Percentiles rank a stretch among this genome's conserved stretches.
phyloP scores from a whole-genome alignment of 2,888 invertebrate species.

The Phyllotreta cruciferae region DNA sequence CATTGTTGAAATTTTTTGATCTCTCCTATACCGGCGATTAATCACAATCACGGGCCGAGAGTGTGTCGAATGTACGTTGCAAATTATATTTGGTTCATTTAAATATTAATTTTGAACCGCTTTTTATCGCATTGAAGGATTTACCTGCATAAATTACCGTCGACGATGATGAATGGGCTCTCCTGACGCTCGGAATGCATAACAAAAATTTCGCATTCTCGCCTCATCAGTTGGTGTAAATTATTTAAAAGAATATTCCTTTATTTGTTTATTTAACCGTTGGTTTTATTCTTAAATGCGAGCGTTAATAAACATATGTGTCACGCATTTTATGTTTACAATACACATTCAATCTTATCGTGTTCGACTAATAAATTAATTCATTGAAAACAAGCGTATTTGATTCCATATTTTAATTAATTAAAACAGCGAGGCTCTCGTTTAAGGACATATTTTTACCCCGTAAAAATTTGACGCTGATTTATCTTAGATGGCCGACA shows the following conservation, averaged over 20 bases:
- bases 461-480: too few species aligned
- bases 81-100: conserved; percentile 10
- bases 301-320: conserved; percentile 5
- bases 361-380: background rate
- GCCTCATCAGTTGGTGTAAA: background rate
- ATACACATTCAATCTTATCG: background rate
- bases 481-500: too few species aligned
- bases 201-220: background rate
- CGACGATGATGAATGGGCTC: conserved; percentile 10
- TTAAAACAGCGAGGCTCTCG: too few species aligned
- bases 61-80: too few species aligned
- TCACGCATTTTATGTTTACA: conserved; percentile 2
- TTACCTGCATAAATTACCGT: background rate
- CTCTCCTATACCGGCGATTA: background rate
- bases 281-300: background rate
- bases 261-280: background rate
- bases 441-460: too few species aligned
- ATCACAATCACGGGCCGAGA: background rate
- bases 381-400: background rate
- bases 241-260: background rate
- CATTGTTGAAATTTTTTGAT: background rate
- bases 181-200: background rate
- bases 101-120: conserved; percentile 7
- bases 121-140: conserved; percentile 6
- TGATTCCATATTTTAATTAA: too few species aligned